A percentile compares a stretch with the other conserved stretches of the same genome.
Conservation (phyloP, 2,797 vertebrate species). For the Glossophaga mutica region DNA sequence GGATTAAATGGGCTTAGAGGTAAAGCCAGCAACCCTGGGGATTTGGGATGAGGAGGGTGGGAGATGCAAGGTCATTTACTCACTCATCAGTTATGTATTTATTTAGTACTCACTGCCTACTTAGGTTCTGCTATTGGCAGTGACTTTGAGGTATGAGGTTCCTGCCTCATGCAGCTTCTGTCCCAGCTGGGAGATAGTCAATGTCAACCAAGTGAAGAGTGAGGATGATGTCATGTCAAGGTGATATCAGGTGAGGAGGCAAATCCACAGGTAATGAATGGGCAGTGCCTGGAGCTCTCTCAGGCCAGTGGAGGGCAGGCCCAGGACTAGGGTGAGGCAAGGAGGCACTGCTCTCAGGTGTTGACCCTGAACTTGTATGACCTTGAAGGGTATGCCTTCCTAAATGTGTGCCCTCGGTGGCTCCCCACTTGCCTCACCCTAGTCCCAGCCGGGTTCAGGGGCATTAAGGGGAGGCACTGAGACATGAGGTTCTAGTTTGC, state of each 20-base stretch:
- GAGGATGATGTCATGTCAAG: neutral
- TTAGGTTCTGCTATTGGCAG: neutral
- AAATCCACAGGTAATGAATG: neutral
- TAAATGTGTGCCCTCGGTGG: neutral
- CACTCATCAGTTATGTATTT: neutral
- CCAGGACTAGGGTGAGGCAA: neutral
- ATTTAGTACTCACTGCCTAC: neutral
- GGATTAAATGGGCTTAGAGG: neutral
- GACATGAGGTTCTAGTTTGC: neutral
- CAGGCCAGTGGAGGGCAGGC: neutral
- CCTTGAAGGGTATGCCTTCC: neutral
- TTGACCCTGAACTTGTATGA: too few relatives aligned
- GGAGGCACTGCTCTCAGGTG: neutral
- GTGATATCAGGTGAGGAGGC: neutral
- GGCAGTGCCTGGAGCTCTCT: neutral
- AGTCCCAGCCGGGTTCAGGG: neutral
- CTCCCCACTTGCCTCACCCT: neutral
- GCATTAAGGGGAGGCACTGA: neutral
- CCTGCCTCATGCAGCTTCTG: neutral
- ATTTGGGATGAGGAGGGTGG: neutral
- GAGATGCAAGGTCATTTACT: neutral
- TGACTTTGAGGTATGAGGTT: neutral
- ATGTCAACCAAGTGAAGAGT: neutral
- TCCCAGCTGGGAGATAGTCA: neutral
- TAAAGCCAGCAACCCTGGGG: neutral